Conservation (phyloP, 2,797 vertebrate species). For the Neostethus bicornis region DNA sequence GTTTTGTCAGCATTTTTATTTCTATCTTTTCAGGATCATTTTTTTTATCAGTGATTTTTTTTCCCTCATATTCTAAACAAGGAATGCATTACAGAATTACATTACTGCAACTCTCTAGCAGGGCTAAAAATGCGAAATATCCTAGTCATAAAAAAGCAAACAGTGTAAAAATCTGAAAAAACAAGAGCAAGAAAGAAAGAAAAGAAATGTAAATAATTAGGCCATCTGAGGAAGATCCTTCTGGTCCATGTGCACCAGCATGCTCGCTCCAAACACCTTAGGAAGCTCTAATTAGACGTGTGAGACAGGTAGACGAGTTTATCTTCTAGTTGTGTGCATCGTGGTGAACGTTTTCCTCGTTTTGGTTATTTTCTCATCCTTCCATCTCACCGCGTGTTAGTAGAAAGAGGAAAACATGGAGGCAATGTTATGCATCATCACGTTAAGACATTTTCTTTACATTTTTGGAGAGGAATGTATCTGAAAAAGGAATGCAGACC, state of each 20-base stretch:
- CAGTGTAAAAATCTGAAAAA: slow-evolving; percentile 36
- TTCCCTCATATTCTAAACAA: slow-evolving; percentile 59
- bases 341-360: slow-evolving; percentile 50
- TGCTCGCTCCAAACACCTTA: slow-evolving; percentile 68
- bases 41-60: slow-evolving; percentile 31
- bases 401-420: slow-evolving; percentile 75
- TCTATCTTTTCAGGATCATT: slow-evolving; percentile 45
- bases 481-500: slow-evolving; percentile 87
- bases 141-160: slow-evolving; percentile 45
- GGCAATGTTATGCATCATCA: slow-evolving; percentile 81
- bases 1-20: slow-evolving; percentile 67
- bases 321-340: slow-evolving; percentile 58
- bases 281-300: slow-evolving; percentile 76
- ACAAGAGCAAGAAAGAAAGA: slow-evolving; percentile 56
- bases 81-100: slow-evolving; percentile 74
- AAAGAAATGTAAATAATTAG: slow-evolving; percentile 61
- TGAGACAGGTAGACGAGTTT: slow-evolving; percentile 60
- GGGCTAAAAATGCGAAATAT: slow-evolving; percentile 63
- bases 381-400: slow-evolving; percentile 56
- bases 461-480: slow-evolving; percentile 83
- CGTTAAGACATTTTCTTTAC: slow-evolving; percentile 78
- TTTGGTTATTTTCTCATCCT: slow-evolving; percentile 22
- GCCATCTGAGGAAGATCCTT: slow-evolving; percentile 59
- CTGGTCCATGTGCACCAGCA: too few species aligned
- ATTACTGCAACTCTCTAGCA: slow-evolving; percentile 72